Percentiles rank a stretch among this genome's conserved stretches.
Conservation (phyloP, 2,888 invertebrate genomes). For the Lithophane semibrunnea region DNA sequence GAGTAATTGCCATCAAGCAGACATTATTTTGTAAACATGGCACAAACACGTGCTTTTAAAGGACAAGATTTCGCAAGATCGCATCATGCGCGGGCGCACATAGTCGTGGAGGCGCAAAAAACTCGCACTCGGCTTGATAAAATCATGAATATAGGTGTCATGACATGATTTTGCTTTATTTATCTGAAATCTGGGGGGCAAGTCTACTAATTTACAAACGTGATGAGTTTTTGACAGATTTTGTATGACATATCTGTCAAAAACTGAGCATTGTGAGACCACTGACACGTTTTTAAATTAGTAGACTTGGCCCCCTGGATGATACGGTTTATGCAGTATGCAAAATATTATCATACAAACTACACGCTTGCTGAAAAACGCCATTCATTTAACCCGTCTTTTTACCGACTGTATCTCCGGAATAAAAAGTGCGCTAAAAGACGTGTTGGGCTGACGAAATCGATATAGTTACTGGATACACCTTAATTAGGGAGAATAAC, state of each 20-base stretch:
- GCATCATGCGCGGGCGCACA: neutral
- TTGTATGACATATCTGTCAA: no score
- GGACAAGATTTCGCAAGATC: conserved; percentile 22
- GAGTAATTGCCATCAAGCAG: conserved; percentile 9
- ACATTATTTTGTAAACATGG: conserved; percentile 33
- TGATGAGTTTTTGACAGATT: no score
- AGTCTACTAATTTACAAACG: no score
- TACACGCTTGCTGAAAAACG: neutral
- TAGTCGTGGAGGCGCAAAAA: neutral
- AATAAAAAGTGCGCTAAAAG: neutral
- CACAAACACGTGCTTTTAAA: conserved; percentile 26
- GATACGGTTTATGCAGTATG: neutral
- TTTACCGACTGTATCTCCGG: neutral
- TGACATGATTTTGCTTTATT: conserved; percentile 1
- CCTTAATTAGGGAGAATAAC: neutral
- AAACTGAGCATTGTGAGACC: no score
- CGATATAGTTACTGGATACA: neutral
- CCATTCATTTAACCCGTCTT: neutral
- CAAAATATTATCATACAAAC: neutral
- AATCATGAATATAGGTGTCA: neutral
- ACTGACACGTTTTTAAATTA: no score
- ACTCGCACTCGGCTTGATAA: neutral
- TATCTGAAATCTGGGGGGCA: neutral
- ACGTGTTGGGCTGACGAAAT: neutral
- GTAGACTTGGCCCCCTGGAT: no score